Evolutionary conservation across 2,888 invertebrate genomes (phyloP).

Genomic region (Hoplodrina ambigua): DNA sequence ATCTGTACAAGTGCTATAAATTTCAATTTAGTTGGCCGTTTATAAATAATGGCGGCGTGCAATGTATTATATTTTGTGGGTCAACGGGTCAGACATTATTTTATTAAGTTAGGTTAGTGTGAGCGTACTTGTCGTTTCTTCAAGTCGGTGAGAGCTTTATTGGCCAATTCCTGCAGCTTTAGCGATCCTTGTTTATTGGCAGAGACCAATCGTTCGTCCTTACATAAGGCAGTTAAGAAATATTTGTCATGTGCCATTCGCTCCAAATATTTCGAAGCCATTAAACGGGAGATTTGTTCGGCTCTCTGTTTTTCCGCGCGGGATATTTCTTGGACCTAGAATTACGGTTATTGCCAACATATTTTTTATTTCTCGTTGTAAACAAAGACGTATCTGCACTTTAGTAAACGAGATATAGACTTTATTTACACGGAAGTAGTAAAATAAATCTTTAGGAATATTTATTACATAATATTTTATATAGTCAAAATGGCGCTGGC

Average conservation of each 20-base stretch:
- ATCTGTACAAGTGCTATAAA: constrained; percentile 58
- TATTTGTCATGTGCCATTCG: constrained; percentile 88
- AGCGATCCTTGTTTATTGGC: constrained; percentile 83
- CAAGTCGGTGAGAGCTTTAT: constrained; percentile 81
- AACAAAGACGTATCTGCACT: constrained; percentile 58
- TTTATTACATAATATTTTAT: constrained; percentile 20
- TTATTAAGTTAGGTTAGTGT: constrained; percentile 32
- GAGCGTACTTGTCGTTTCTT: constrained; percentile 81
- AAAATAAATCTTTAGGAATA: constrained; percentile 40
- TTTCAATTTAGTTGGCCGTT: constrained; percentile 57
- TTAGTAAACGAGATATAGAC: constrained; percentile 42
- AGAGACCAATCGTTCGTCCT: constrained; percentile 83
- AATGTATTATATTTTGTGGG: constrained; percentile 41
- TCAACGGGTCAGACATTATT: constrained; percentile 42
- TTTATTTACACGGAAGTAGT: constrained; percentile 20
- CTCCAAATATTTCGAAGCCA: constrained; percentile 87
- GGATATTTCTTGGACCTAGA: constrained; percentile 83
- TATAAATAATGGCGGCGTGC: constrained; percentile 29
- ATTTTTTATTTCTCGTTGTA: constrained; percentile 61
- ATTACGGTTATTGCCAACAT: constrained; percentile 66
- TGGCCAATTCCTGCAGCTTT: constrained; percentile 79
- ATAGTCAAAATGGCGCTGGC: constrained; percentile 5
- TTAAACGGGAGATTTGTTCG: constrained; percentile 82
- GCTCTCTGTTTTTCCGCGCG: constrained; percentile 81
- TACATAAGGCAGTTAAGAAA: constrained; percentile 82